These are phyloP conservation scores for Vollenhovia emeryi DNA, from an alignment of 1,140 invertebrate species.

Conservation along the genomic window DNA sequence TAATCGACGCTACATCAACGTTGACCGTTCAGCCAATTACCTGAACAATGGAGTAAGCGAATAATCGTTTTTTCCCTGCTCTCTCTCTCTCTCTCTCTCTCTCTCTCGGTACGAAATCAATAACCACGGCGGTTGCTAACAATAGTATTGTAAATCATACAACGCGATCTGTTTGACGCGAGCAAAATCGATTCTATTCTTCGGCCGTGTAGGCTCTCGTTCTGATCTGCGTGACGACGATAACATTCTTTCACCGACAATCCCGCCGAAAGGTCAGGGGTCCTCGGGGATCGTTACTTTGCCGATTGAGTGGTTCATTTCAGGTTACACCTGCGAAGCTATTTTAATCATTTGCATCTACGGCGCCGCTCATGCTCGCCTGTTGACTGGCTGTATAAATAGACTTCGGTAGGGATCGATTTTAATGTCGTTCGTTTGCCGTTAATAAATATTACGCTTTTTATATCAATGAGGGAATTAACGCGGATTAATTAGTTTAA, in stretches of 20 bases:
- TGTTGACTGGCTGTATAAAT: constrained; percentile 47
- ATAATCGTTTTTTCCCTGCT: not conserved
- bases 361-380: not conserved
- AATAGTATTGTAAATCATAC: not conserved
- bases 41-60: not conserved
- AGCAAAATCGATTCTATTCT: not conserved
- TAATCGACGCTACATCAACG: not conserved
- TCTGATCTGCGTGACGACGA: constrained; percentile 31
- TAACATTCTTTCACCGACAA: constrained; percentile 1
- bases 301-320: constrained; percentile 50
- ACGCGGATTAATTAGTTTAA: constrained; percentile 3
- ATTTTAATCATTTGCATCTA: constrained; percentile 47
- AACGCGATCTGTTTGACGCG: not conserved
- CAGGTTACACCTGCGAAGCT: constrained; percentile 40
- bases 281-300: constrained; percentile 39
- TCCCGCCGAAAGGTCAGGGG: constrained; percentile 40
- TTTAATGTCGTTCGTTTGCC: not conserved
- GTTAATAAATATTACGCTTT: constrained; percentile 6
- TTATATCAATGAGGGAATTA: not conserved
- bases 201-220: not conserved
- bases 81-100: too few species aligned
- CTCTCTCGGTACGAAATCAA: not conserved
- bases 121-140: not conserved
- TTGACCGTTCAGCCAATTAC: not conserved
- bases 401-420: constrained; percentile 35